Base-by-base conservation (phyloP, 1,140 invertebrate genomes). In the Cephus cinctus region DNA sequence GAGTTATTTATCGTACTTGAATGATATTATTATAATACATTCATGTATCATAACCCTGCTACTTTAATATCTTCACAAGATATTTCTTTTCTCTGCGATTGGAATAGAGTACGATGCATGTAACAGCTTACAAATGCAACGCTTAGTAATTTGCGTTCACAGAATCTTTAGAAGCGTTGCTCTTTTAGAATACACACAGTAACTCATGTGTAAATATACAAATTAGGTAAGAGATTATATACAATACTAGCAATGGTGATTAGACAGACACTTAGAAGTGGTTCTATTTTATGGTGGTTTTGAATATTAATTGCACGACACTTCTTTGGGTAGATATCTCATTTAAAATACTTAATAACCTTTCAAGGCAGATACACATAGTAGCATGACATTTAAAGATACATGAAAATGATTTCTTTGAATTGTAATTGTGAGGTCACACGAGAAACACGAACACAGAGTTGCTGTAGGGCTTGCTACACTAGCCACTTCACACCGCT, bases 401-500 rank as follows among this genome's bases (percentile, higher is more conserved):
- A n/a, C n/a, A n/a, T n/a, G n/a, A n/a, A n/a, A n/a, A n/a, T n/a
- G n/a, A n/a, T n/a, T n/a, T n/a, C n/a, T n/a, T n/a, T n/a, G n/a
- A n/a, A n/a, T n/a, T n/a, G n/a, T n/a, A n/a, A n/a, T n/a, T n/a
- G 9, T 30, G 12, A 30, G 12, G 11, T 12, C 4, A 30, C 27
- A 2, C 27, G 2, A 3, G 9, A 3, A 30, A 30, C 14, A 30
- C 27, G 9, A 30, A 2, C n/a, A n/a, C n/a, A n/a, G n/a, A 52
- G 53, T 64, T 52, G 50, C 52, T 49, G 43, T 65, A 67, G 54
- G 44, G 61, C 57, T 73, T 63, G 54, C 43, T 56, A 63, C 56
- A 63, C 56, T 60, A 67, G 67, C 56, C 57, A 69, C 65, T 70
- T 65, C 63, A 72, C 63, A 65, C 56, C 61, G 65, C 65, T 71